phyloP scores from a whole-genome alignment of 2,888 invertebrate species.

The Operophtera brumata region DNA sequence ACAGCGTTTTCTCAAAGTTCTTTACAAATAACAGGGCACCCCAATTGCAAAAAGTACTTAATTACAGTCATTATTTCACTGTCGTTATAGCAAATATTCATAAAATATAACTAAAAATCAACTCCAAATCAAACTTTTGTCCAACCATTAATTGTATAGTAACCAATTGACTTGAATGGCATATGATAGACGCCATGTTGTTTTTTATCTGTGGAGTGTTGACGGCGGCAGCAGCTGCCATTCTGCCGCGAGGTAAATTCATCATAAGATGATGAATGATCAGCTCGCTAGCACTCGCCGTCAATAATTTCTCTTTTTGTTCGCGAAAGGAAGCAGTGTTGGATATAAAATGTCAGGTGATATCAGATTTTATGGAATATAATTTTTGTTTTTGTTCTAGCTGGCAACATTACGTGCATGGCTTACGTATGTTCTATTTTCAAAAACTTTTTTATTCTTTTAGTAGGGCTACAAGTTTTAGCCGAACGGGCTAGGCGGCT shows the following conservation, averaged over 20 bases:
- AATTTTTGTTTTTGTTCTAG: constrained; percentile 4
- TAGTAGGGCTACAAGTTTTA: no score
- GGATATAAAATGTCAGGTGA: constrained; percentile 23
- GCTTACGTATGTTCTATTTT: background rate
- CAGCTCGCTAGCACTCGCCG: constrained; percentile 37
- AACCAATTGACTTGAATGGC: constrained; percentile 71
- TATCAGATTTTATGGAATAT: constrained; percentile 9
- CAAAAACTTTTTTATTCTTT: no score
- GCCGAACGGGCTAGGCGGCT: no score
- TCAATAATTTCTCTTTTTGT: constrained; percentile 37
- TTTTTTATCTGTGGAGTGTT: constrained; percentile 46
- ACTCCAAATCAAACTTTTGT: constrained; percentile 52
- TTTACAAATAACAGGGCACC: background rate
- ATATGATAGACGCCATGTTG: constrained; percentile 44
- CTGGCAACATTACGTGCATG: constrained; percentile 6
- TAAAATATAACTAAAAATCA: constrained; percentile 40
- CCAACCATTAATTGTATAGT: constrained; percentile 65
- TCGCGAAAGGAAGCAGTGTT: constrained; percentile 32
- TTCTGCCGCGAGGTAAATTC: constrained; percentile 59
- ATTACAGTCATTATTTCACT: no score
- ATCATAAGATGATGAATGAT: constrained; percentile 60
- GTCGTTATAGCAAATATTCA: background rate
- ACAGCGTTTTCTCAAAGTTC: no score
- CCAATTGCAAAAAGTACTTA: background rate
- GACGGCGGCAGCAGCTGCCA: constrained; percentile 54